Conservation (phyloP, 2,797 vertebrate genomes). For the Acrossocheilus wenchowensis region DNA sequence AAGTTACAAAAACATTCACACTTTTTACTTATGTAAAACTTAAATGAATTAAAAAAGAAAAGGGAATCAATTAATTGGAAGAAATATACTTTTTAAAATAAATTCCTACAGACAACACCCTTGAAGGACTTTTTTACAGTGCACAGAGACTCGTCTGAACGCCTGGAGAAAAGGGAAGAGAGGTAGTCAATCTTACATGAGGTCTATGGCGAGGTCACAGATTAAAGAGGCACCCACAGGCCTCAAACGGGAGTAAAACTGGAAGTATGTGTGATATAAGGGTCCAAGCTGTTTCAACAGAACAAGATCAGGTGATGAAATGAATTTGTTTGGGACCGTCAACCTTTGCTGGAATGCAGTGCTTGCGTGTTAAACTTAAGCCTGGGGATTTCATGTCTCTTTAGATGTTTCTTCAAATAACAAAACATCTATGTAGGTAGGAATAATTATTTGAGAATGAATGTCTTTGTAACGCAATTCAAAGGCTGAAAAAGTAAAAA, state of each 20-base stretch:
- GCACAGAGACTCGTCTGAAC: constrained; percentile 17
- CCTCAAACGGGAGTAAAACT: constrained; percentile 12
- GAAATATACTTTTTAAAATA: too few relatives aligned
- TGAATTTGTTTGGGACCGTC: constrained; percentile 2
- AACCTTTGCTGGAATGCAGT: constrained; percentile 29
- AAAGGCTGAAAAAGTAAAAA: constrained; percentile 34
- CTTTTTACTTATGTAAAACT: too few relatives aligned
- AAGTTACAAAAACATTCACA: too few relatives aligned
- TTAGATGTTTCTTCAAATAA: constrained; percentile 47
- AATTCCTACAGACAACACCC: too few relatives aligned
- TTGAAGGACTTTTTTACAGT: too few relatives aligned
- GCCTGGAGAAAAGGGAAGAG: constrained; percentile 24
- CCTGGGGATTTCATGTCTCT: constrained; percentile 37
- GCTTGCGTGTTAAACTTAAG: constrained; percentile 24
- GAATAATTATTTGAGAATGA: constrained; percentile 36
- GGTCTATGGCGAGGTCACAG: constrained; percentile 33
- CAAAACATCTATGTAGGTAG: constrained; percentile 28
- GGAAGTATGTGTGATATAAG: constrained; percentile 21
- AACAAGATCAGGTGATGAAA: constrained; percentile 41
- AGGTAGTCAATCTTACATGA: constrained; percentile 13
- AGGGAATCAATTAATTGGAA: too few relatives aligned
- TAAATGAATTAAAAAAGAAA: too few relatives aligned
- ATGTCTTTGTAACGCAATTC: constrained; percentile 35
- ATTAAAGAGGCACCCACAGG: constrained; percentile 25
- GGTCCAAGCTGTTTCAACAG: constrained; percentile 31